A percentile compares a stretch with the other conserved stretches of the same genome.
These are phyloP conservation scores for Dilophus febrilis DNA, from an alignment of 2,888 invertebrate species.

Conservation along the genomic window DNA sequence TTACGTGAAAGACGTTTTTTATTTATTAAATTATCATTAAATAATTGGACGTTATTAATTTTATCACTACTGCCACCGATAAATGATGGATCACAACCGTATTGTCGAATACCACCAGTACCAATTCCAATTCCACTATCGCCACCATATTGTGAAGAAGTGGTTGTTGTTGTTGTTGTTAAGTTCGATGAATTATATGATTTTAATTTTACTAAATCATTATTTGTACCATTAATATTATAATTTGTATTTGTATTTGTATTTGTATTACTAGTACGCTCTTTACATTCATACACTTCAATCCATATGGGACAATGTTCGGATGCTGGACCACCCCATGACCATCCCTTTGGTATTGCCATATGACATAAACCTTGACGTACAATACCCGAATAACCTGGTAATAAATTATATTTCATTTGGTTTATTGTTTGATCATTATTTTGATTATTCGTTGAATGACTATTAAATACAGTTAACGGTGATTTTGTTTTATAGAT, in stretches of 20 bases:
- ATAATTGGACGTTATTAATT: not conserved
- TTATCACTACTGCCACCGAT: no score
- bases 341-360: conserved; percentile 70
- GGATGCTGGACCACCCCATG: conserved; percentile 63
- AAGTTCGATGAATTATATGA: no score
- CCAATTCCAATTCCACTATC: no score
- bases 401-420: conserved; percentile 21
- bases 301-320: conserved; percentile 60
- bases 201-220: no score
- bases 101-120: no score
- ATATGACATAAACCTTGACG: conserved; percentile 54
- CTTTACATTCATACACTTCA: conserved; percentile 34
- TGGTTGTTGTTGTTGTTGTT: no score
- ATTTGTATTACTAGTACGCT: not conserved
- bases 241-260: not conserved
- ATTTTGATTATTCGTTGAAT: not conserved
- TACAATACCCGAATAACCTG: conserved; percentile 44
- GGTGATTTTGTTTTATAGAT: conserved; percentile 1
- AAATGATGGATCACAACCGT: no score
- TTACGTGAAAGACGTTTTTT: not conserved
- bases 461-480: not conserved
- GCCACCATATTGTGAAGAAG: no score
- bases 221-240: not conserved
- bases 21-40: not conserved
- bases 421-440: not conserved